phyloP scores from a whole-genome alignment of 2,113 vertebrate genomes.

The Albula glossodonta region DNA sequence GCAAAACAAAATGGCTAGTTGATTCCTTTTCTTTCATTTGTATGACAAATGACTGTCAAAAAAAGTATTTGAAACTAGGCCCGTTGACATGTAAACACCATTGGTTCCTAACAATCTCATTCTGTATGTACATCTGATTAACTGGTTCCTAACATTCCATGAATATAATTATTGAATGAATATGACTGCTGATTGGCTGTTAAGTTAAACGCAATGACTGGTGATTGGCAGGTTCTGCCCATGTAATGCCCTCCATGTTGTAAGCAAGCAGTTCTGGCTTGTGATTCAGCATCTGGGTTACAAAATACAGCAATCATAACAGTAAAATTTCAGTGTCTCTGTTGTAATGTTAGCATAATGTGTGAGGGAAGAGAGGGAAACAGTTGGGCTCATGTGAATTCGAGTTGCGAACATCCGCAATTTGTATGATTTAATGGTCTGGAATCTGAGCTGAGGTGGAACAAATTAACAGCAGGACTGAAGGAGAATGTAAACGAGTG shows the following conservation, averaged over 20 bases:
- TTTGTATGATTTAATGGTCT: constrained; percentile 43
- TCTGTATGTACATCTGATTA: neutral
- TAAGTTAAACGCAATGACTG: neutral
- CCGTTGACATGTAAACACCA: neutral
- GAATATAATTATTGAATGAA: no score
- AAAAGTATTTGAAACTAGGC: neutral
- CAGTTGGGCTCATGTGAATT: neutral
- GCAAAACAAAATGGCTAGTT: neutral
- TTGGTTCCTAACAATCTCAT: neutral
- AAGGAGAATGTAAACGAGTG: constrained; percentile 33
- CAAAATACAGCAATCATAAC: neutral
- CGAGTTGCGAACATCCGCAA: constrained; percentile 13
- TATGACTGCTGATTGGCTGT: no score
- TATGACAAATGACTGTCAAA: neutral
- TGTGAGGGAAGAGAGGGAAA: neutral
- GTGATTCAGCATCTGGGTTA: neutral
- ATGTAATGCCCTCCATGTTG: neutral
- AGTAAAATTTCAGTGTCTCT: neutral
- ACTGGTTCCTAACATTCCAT: neutral
- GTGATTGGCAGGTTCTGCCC: neutral
- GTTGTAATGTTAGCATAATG: neutral
- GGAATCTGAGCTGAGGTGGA: constrained; percentile 44
- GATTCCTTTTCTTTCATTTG: neutral
- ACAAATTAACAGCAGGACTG: constrained; percentile 41
- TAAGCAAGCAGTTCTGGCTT: neutral